phyloP scores from a whole-genome alignment of 1,140 invertebrate species.

The Dermatophagoides farinae region DNA sequence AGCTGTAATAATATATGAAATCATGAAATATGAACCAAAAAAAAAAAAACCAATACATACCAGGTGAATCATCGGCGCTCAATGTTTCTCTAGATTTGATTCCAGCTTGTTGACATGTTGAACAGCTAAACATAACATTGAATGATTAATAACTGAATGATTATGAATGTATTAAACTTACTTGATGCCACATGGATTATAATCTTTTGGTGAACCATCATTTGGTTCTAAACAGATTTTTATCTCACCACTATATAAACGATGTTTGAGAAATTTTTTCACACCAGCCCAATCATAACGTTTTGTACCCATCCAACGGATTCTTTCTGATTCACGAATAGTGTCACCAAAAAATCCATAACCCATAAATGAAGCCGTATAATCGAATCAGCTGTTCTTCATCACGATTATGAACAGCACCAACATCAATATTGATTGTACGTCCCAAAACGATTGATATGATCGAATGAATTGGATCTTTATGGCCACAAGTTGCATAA shows the following conservation, averaged over 20 bases:
- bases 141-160: background rate
- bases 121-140: slow-evolving; percentile 14
- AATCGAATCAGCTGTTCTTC: slow-evolving; percentile 37
- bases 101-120: slow-evolving; percentile 13
- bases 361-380: slow-evolving; percentile 56
- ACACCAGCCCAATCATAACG: slow-evolving; percentile 61
- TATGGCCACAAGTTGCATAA: slow-evolving; percentile 41
- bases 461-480: slow-evolving; percentile 53
- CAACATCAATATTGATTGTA: slow-evolving; percentile 36
- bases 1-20: slow-evolving; percentile 12
- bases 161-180: slow-evolving; percentile 17
- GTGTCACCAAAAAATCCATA: slow-evolving; percentile 77
- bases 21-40: slow-evolving; percentile 2
- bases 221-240: slow-evolving; percentile 28
- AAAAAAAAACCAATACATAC: slow-evolving; percentile 9
- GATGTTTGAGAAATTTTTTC: slow-evolving; percentile 46
- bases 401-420: slow-evolving; percentile 41
- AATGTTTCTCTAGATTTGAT: slow-evolving; percentile 3
- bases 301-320: slow-evolving; percentile 69
- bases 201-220: slow-evolving; percentile 23
- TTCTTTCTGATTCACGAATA: slow-evolving; percentile 54
- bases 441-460: slow-evolving; percentile 56
- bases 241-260: slow-evolving; percentile 48
- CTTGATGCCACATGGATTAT: slow-evolving; percentile 24
- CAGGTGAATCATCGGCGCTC: background rate